A percentile compares a stretch with the other conserved stretches of the same genome.
Conservation (phyloP, 2,113 vertebrate genomes). For the Morone saxatilis region DNA sequence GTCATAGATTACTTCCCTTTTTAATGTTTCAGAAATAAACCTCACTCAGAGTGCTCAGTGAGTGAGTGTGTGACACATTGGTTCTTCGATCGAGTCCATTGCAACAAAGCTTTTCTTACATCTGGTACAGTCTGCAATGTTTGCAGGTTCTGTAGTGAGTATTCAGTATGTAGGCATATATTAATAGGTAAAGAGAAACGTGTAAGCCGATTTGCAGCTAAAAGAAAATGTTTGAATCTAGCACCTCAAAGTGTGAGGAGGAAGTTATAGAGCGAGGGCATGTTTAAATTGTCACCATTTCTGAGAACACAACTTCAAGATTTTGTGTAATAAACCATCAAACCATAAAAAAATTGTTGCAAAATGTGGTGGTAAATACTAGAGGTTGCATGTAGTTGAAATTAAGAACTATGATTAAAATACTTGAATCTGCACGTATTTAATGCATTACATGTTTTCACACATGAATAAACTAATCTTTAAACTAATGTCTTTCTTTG, state of each 20-base stretch:
- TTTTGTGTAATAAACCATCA: background rate
- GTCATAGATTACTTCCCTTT: too few species aligned
- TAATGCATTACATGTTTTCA: background rate
- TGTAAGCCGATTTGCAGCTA: background rate
- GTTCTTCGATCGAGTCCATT: too few species aligned
- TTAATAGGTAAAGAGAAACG: background rate
- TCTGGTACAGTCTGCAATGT: background rate
- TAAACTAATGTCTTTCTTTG: background rate
- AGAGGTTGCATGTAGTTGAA: background rate
- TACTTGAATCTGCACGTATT: background rate
- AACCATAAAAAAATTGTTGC: background rate
- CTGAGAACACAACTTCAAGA: background rate
- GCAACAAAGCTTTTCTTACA: background rate
- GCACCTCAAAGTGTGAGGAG: background rate
- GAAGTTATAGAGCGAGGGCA: background rate
- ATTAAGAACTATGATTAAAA: background rate
- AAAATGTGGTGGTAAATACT: too few species aligned
- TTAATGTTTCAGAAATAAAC: too few species aligned
- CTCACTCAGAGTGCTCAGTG: too few species aligned
- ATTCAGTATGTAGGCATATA: background rate
- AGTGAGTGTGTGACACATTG: too few species aligned
- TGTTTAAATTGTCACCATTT: too few species aligned
- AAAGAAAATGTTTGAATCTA: background rate
- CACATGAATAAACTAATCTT: background rate
- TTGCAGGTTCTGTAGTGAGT: background rate